Evolutionary conservation across 2,888 invertebrate genomes (phyloP).

Genomic region (Oligia fasciuncula): DNA sequence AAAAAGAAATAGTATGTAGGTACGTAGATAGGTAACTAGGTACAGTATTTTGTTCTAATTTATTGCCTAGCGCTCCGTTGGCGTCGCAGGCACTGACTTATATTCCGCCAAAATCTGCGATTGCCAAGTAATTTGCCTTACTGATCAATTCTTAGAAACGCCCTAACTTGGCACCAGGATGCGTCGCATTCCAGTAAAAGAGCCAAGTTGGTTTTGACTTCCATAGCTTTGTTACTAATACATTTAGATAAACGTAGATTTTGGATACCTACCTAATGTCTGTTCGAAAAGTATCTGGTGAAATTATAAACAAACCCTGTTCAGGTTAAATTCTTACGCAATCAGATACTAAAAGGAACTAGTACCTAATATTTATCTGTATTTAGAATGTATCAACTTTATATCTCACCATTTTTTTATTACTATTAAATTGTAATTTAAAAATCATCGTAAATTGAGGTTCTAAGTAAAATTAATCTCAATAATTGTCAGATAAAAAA

Average conservation of each 20-base stretch:
- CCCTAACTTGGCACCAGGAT: constrained; percentile 37
- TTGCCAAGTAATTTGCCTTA: constrained; percentile 49
- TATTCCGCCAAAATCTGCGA: constrained; percentile 12
- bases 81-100: not conserved
- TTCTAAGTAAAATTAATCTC: no score
- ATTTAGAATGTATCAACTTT: no score
- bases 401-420: no score
- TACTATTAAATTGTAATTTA: no score
- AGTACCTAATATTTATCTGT: no score
- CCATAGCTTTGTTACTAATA: not conserved
- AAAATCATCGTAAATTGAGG: no score
- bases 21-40: not conserved
- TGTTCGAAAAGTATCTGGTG: not conserved
- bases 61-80: not conserved
- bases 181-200: constrained; percentile 30
- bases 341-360: no score
- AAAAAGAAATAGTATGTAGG: not conserved
- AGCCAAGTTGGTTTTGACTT: constrained; percentile 18
- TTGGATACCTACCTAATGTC: not conserved
- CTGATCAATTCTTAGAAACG: constrained; percentile 46
- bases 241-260: not conserved
- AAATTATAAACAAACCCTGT: no score
- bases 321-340: no score
- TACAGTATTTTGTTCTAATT: not conserved
- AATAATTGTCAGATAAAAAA: not conserved